Evolutionary conservation across 2,888 invertebrate species (phyloP), one percentile per base, ranked within the genome.

Genomic region (Archaeoteleia sp.): DNA sequence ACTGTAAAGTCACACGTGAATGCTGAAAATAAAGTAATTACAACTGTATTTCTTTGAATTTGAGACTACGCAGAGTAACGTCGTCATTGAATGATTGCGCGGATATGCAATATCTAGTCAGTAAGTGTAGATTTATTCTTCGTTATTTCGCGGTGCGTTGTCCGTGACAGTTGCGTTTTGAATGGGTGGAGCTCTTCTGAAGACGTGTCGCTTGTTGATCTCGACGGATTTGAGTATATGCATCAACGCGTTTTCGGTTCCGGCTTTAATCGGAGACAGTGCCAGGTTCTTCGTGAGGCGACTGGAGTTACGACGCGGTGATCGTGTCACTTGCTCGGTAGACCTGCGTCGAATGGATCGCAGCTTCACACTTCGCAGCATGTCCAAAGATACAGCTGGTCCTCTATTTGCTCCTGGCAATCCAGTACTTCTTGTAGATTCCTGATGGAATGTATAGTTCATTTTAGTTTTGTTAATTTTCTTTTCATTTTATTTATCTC

Each of bases 1-100:
- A 78, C 78, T 81, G 81, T 81, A 82, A 81, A 82, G 78, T 73
- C 75, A 79, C 78, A 80, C 76, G 76, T 78, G 78, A 78, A 82
- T 76, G 75, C 76, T 81, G 75, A 77, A 81, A 83, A 83, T 83
- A 83, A 84, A 84, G 76, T 82, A 75, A 84, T 81, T 82, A 82
- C 71, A 80, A 83, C 77, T 82, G 79, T 83, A 70, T 15, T 53
- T 9, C 45, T 32, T 65, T 48, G 34, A 37, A 53, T 37, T 60
- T 61, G 13, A 46, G 9, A 29, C 14, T 8, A 14, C 9, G 40
- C 40, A 8, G 25, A 1, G 29, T 8, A 29, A 27, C 7, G 29
- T 14, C n/a, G 7, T 29, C 7, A n/a, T 29, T 29, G 3, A 5
- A 29, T 29, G 2, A 5, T 5, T 20, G 2, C 20, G 20, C 20